Evolutionary conservation across 2,797 vertebrate genomes (phyloP), one percentile per base, ranked within the genome.

Genomic region (Rousettus madagascariensis): DNA sequence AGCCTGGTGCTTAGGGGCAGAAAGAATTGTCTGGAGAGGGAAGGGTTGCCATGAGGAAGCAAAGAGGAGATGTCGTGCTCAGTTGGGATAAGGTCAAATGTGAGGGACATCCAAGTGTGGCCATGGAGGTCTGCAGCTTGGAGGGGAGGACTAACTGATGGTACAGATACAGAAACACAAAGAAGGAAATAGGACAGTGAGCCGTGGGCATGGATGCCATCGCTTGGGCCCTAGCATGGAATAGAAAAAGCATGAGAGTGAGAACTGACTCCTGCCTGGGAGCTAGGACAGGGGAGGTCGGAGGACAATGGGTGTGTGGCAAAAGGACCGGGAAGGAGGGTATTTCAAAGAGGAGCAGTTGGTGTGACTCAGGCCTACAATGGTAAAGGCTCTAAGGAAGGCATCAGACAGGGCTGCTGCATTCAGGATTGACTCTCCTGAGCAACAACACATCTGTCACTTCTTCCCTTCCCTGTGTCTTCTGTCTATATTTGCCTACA

Each of bases 51-150:
- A 5, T 22, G 41, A 92, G 24, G 80, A 55, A 87, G 16, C 7
- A 36, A 36, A 95, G 61, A 84, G 59, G 33, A 86, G 75, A 68
- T 30, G 24, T 33, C 74, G 33, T 68, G 30, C 63, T 88, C 68
- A 53, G 11, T 5, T 11, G 41, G 51, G 33, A 33, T 24, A 9
- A 49, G 41, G 19, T 19, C 8, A 46, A 33, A 30, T 61, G 46
- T 55, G 24, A 57, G 51, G 57, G 30, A 8, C n/a, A 20, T 20
- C 51, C 33, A 24, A 24, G n/a, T 72, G 86, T 72, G 86, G 30
- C 26, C 3, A 2, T 15, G 20, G 55, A 78, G 74, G 15, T 17
- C 82, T 61, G 4, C 33, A 51, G 20, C 71, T 84, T 75, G 28
- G 90, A 74, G 10, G 46, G 20, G 83, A 68, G 86, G 79, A 53